These are phyloP conservation scores for Tetragonisca angustula DNA, from an alignment of 2,888 invertebrate species.

Conservation along the genomic window DNA sequence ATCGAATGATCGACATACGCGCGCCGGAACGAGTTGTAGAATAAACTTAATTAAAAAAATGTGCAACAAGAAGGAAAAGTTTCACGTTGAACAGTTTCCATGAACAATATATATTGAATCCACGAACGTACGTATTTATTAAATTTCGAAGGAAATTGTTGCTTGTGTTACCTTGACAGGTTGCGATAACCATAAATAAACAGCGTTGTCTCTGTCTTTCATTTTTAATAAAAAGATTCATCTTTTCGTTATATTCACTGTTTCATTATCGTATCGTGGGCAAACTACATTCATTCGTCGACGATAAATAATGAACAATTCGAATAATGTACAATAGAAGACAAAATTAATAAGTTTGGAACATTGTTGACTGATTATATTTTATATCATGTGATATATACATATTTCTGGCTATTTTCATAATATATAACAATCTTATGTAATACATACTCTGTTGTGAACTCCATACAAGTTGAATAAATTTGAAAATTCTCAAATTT, in stretches of 20 bases:
- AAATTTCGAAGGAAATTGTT: not conserved
- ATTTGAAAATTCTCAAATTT: not conserved
- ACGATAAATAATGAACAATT: too few species aligned
- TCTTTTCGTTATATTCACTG: too few species aligned
- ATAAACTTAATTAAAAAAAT: not conserved
- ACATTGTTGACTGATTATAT: too few species aligned
- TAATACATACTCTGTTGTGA: not conserved
- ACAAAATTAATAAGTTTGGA: too few species aligned
- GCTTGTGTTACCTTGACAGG: not conserved
- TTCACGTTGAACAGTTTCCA: too few species aligned
- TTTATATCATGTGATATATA: too few species aligned
- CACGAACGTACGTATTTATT: not conserved
- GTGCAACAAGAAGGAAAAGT: not conserved
- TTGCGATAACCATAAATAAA: not conserved
- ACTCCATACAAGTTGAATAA: not conserved
- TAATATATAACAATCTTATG: not conserved
- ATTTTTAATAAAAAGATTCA: too few species aligned
- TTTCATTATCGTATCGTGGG: too few species aligned
- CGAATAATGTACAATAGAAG: too few species aligned
- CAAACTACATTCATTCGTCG: too few species aligned
- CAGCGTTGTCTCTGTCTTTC: too few species aligned
- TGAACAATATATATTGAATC: not conserved
- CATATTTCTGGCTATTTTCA: not conserved
- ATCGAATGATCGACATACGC: not conserved
- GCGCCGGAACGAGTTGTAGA: too few species aligned